Base-by-base conservation (phyloP, 2,888 invertebrate genomes). In the Phengaris alcon region DNA sequence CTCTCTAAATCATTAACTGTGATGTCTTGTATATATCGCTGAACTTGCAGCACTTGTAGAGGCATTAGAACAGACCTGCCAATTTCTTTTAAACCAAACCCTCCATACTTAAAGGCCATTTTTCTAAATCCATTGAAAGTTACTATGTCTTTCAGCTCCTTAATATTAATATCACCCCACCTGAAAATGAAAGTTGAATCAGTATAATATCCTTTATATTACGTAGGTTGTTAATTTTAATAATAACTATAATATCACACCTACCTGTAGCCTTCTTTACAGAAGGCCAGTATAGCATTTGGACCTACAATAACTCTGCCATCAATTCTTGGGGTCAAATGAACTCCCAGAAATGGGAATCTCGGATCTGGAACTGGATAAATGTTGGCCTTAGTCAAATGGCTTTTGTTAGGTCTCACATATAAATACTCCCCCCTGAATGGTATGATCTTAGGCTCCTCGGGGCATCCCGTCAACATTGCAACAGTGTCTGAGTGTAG, bases 321-420 rank as follows among this genome's bases (percentile, higher is more conserved):
- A 91, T 98, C 98, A 95, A 99, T 97, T 84, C 97, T 95, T 0
- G 99, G 99, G 7, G 99, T 99, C 84, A 97, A 97, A 90, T 99
- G 99, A 3, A 99, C 99, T 5, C 99, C 99, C 57, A 99, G 94
- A 90, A 99, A 99, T 74, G 99, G 99, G 86, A 99, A 97, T 77
- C 97, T 94, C 0, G 99, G 97, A 94, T 99, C 98, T 12, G 99
- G 99, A 9, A 99, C 99, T 5, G 99, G 99, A 90, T 99, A 99
- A 84, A 99, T 98, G 86, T 99, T 99, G 13, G 98, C 97, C 80
- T 95, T 96, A 55, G 98, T 95, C 84, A 98, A 90, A 84, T 97
- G 90, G 80, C 94, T 94, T 85, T 98, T 98, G 76, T 96, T 95
- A 52, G 96, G 95, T 73, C 95, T 95, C 75, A 99, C 89, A 74